These are phyloP conservation scores for Mastomys coucha DNA, from an alignment of 2,113 vertebrate genomes.

Conservation along the genomic window DNA sequence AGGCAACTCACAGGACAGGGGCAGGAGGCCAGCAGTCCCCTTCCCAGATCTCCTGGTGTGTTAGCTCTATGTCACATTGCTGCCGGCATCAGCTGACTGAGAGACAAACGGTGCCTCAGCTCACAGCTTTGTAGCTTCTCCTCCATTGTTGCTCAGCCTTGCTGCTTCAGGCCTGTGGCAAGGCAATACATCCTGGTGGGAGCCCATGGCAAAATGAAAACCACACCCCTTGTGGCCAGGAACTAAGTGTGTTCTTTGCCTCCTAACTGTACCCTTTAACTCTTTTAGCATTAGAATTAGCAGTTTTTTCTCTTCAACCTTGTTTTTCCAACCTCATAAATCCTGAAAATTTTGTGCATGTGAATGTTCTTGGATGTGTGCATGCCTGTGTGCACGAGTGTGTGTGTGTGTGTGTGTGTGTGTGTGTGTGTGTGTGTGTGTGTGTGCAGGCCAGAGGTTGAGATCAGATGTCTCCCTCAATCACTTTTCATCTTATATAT, in stretches of 20 bases:
- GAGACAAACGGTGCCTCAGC: not conserved
- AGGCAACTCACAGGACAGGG: not conserved
- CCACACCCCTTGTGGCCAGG: not conserved
- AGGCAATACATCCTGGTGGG: not conserved
- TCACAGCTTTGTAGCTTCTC: not conserved
- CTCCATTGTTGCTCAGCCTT: not conserved
- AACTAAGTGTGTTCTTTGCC: not conserved
- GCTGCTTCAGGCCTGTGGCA: not conserved
- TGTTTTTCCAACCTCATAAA: not conserved
- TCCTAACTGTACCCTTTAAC: not conserved
- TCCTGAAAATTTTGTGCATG: not conserved
- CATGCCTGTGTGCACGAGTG: too few relatives aligned
- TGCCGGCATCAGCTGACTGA: not conserved
- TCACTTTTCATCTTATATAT: not conserved
- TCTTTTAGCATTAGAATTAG: not conserved
- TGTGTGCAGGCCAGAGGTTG: too few relatives aligned
- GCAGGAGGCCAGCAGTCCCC: not conserved
- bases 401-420: not conserved
- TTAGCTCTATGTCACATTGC: not conserved
- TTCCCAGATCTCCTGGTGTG: not conserved
- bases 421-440: not conserved
- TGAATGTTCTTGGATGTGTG: not conserved
- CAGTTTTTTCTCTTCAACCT: not conserved
- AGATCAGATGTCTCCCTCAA: too few relatives aligned
- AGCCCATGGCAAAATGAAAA: not conserved